These are phyloP conservation scores for Hyposoter didymator DNA, from an alignment of 2,888 invertebrate genomes.

Conservation along the genomic window DNA sequence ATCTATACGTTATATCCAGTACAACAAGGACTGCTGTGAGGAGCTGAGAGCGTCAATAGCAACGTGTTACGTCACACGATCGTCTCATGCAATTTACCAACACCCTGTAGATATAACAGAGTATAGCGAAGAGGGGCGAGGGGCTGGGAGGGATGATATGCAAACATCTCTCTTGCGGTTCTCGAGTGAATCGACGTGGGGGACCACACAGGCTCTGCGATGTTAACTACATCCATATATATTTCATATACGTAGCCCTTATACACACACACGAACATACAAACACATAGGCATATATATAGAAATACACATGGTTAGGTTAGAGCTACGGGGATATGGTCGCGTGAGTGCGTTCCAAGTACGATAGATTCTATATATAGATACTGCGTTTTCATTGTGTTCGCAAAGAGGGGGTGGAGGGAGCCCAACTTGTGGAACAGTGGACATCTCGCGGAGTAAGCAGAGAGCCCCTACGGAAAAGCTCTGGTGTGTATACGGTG, in stretches of 20 bases:
- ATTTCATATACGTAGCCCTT: constrained; percentile 32
- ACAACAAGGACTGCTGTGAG: constrained; percentile 36
- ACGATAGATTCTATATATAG: constrained; percentile 53
- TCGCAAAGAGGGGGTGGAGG: constrained; percentile 16
- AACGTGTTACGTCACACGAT: constrained; percentile 64
- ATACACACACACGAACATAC: background rate
- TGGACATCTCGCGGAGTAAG: constrained; percentile 62
- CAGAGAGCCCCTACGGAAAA: constrained; percentile 59
- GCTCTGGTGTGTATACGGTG: constrained; percentile 54
- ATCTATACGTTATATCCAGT: constrained; percentile 31
- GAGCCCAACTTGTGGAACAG: constrained; percentile 68
- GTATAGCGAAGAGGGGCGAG: background rate
- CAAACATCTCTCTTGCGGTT: constrained; percentile 66
- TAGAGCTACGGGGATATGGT: constrained; percentile 62
- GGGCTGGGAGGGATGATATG: constrained; percentile 26
- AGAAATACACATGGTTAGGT: constrained; percentile 18
- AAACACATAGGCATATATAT: background rate
- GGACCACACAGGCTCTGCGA: constrained; percentile 23
- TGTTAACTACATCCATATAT: constrained; percentile 34
- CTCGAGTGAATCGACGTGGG: constrained; percentile 63
- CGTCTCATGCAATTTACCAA: constrained; percentile 64
- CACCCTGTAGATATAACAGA: constrained; percentile 64
- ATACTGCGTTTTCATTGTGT: constrained; percentile 67
- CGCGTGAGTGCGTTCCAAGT: constrained; percentile 65
- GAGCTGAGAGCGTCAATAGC: constrained; percentile 65